Evolutionary conservation across 2,797 vertebrate species (phyloP), one percentile per base, ranked within the genome.

Genomic region (Sebastes matsubarae): DNA sequence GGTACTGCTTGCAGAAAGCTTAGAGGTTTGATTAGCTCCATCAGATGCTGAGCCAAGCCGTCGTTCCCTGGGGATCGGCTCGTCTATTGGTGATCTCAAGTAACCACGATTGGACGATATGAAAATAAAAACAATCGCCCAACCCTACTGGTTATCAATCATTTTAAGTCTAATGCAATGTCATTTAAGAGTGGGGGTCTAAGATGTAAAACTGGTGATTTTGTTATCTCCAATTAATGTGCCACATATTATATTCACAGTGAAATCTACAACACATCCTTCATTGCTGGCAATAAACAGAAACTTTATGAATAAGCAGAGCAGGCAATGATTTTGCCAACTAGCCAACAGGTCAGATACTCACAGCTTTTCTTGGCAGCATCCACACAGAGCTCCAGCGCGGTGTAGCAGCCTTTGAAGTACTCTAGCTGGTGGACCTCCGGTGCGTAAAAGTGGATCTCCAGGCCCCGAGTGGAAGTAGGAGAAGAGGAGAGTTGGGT

Each of bases 351-450:
- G 3, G 3, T 73, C 18, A 29, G 57, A 72, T 7, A 93, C 96
- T 95, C 87, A 99, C 98, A 90, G 92, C 98, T 98, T 84, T 91
- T 96, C 89, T 96, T 96, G 36, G 98, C 98, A 1, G 97, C 97
- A 58, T 94, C 92, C 18, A 97, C 96, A 76, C 98, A 99, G 77
- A 99, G 93, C 4, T 97, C 95, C 92, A 99, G 97, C 0, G 96
- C 96, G 0, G 96, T 97, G 83, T 96, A 97, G 87, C 95, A 95
- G 20, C 97, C 98, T 1, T 92, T 95, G 59, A 90, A 88, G 82
- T 95, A 96, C 30, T 86, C 92, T 0, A 98, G 94, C 46, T 96
- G 95, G 55, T 87, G 75, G n/a, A 90, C 88, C 0, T 97, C 97
- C 0, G 92, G 86, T 69, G 94, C 84, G 89, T 99, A 99, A 87